phyloP scores from a whole-genome alignment of 1,140 invertebrate genomes.

The Phthorimaea operculella region DNA sequence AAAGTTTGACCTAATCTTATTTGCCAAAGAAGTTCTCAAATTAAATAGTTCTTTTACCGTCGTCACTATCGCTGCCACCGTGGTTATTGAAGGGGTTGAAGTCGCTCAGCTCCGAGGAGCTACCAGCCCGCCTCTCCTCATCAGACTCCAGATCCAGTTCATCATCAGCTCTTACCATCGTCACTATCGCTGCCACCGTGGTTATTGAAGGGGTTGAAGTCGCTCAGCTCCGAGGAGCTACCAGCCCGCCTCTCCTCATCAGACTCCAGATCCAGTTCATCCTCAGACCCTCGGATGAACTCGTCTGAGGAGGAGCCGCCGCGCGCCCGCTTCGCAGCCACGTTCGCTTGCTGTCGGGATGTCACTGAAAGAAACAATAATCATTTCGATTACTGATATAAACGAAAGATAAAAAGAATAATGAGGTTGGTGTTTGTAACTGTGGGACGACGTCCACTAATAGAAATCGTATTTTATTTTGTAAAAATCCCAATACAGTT shows the following conservation, averaged over 20 bases:
- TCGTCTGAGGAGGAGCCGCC: constrained; percentile 75
- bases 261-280: constrained; percentile 69
- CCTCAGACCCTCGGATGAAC: constrained; percentile 49
- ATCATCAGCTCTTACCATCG: constrained; percentile 31
- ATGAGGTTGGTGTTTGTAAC: no score
- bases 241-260: constrained; percentile 67
- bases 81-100: constrained; percentile 84
- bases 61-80: constrained; percentile 85
- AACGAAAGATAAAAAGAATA: no score
- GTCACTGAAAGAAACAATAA: constrained; percentile 28
- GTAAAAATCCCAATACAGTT: no score
- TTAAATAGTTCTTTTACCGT: no score
- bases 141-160: constrained; percentile 70
- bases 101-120: constrained; percentile 81
- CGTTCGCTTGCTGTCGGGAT: constrained; percentile 76
- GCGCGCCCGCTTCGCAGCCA: constrained; percentile 75
- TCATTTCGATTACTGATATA: no score
- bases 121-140: constrained; percentile 68
- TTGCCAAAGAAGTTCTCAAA: no score
- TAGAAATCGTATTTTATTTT: no score
- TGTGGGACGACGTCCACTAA: no score
- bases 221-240: constrained; percentile 79
- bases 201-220: constrained; percentile 85
- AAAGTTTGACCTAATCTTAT: no score
- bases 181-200: constrained; percentile 60